These are phyloP conservation scores for Pelmatolapia mariae DNA, from an alignment of 2,113 vertebrate species.

Conservation along the genomic window DNA sequence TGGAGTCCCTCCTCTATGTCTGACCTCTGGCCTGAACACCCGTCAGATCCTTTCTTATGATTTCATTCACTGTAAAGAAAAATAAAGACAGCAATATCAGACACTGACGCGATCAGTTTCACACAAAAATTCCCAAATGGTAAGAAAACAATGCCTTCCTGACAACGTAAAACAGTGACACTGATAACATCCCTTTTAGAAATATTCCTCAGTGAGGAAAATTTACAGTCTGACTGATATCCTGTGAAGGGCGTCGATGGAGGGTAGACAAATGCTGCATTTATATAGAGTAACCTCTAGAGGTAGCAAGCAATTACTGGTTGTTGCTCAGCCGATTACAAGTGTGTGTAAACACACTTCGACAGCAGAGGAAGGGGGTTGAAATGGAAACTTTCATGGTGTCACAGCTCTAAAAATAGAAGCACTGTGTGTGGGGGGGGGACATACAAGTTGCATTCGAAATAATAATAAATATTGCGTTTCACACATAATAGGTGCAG, in stretches of 20 bases:
- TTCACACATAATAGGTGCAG: background rate
- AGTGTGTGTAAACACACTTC: background rate
- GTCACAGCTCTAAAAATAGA: conserved; percentile 79
- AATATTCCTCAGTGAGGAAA: background rate
- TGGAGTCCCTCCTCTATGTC: conserved; percentile 77
- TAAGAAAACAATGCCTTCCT: background rate
- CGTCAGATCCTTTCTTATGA: conserved; percentile 98
- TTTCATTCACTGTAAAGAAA: conserved; percentile 90
- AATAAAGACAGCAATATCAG: background rate
- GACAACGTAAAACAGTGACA: background rate
- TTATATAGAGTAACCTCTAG: conserved; percentile 39
- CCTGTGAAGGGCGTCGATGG: background rate
- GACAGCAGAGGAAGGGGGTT: conserved; percentile 57
- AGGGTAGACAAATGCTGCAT: background rate
- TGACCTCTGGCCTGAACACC: conserved; percentile 85
- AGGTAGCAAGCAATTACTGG: conserved; percentile 61
- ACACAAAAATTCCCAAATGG: background rate
- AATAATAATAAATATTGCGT: background rate
- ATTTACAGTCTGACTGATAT: background rate
- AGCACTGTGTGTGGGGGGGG: conserved; percentile 26
- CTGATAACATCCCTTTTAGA: background rate
- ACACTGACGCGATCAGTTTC: background rate
- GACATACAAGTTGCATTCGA: background rate
- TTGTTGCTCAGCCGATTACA: conserved; percentile 66
- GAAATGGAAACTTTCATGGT: conserved; percentile 80